Percentiles rank a stretch among this genome's conserved stretches.
Evolutionary conservation across 2,113 vertebrate species (phyloP).

Genomic region (Rousettus leschenaultii): DNA sequence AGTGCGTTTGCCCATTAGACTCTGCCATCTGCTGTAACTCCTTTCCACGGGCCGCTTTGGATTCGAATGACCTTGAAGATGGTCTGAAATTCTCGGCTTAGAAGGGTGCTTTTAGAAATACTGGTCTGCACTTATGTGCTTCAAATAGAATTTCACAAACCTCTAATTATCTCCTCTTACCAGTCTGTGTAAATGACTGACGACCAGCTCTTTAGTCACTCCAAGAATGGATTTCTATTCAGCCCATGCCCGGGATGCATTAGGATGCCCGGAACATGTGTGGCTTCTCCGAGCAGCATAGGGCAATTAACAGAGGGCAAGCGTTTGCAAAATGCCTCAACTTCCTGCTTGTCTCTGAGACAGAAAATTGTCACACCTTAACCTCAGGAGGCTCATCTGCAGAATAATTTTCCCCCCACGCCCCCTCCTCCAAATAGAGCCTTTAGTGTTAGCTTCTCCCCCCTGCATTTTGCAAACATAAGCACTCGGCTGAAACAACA

Average conservation of each 20-base stretch:
- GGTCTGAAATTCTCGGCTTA: not conserved
- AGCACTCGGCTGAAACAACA: slow-evolving; percentile 81
- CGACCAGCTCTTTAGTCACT: slow-evolving; percentile 14
- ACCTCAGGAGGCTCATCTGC: slow-evolving; percentile 52
- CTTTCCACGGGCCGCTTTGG: not conserved
- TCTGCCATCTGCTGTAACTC: slow-evolving; percentile 49
- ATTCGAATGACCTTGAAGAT: slow-evolving; percentile 68
- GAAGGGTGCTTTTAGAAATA: slow-evolving; percentile 35
- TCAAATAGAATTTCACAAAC: slow-evolving; percentile 60
- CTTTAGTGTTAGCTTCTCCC: slow-evolving; percentile 59
- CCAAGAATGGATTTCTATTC: slow-evolving; percentile 57
- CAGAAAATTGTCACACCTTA: slow-evolving; percentile 29
- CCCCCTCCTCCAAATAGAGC: not conserved
- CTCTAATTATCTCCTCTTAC: slow-evolving; percentile 59
- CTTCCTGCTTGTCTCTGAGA: slow-evolving; percentile 56
- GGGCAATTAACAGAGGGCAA: slow-evolving; percentile 39
- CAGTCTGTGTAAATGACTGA: slow-evolving; percentile 52
- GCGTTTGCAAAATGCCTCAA: slow-evolving; percentile 52
- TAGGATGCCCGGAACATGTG: slow-evolving; percentile 14
- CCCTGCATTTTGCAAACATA: slow-evolving; percentile 73
- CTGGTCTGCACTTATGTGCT: slow-evolving; percentile 26
- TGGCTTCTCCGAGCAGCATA: not conserved
- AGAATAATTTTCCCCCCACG: slow-evolving; percentile 51
- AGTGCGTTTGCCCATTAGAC: slow-evolving; percentile 1
- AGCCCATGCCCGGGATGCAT: not conserved